Base-by-base conservation (phyloP, 2,888 invertebrate species). In the Clitarchus hookeri region DNA sequence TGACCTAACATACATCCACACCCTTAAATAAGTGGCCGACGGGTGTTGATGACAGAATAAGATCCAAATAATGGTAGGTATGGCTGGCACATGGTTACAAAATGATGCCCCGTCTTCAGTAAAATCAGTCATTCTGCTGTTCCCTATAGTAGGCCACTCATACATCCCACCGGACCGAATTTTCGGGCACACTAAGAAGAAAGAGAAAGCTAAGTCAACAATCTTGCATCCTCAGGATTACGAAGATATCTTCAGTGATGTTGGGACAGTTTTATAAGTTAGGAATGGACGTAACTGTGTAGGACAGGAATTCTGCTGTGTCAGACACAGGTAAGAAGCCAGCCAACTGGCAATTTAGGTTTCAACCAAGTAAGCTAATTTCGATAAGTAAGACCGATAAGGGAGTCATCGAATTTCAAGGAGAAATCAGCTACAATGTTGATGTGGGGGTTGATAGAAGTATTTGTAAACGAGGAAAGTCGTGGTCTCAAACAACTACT, bases 161-260 rank as follows among this genome's bases (percentile, higher is more conserved):
- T 82, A 82, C 44, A 82, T 27, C 19, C 82, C 82, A 27, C 82
- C 27, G 19, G 82, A 82, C 16, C 16, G 82, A 27, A 44, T 82
- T 36, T 36, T 82, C 12, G 82, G 82, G 1, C 19, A 25, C 4
- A 44, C 26, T 27, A 4, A 65, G 9, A 82, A 27, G 36, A 82
- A 82, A 27, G 44, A 12, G 12, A 27, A 27, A 27, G 26, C 23
- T 16, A 82, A 82, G 23, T 13, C 9, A 82, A 36, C 36, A 36
- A 82, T 82, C 23, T 26, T 27, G 16, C 6, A 82, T 82, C 82
- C 82, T 82, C 82, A 82, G n/a, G 82, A 82, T 8, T 82, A 82
- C 23, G 82, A 82, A 27, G 82, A 82, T 27, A 26, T 82, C 36
- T 82, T 82, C 44, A 82, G 8, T 13, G 82, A 19, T 2, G 9